Base-by-base conservation (phyloP, 1,140 invertebrate genomes). In the Oncopodura yosiiana region DNA sequence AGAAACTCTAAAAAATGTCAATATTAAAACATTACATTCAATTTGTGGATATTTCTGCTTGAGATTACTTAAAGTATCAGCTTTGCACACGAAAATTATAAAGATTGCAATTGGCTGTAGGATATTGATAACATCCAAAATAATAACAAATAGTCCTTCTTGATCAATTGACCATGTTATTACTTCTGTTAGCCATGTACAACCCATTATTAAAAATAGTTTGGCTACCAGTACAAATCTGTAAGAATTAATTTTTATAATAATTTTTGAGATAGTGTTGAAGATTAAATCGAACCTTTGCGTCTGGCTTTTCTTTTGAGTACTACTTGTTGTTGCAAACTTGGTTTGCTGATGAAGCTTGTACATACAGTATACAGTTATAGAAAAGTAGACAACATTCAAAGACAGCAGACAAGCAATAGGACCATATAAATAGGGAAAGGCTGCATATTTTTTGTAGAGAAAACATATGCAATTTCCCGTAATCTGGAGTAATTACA, bases 101-200 rank as follows among this genome's bases (percentile, higher is more conserved):
- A 92, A 92, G 48, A 92, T 89, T 66, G 89, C 80, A 16, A 90
- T 80, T 30, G 87, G 86, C 69, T 90, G 86, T 24, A 88, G 74
- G 49, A 83, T 81, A 70, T 90, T 90, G 66, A 90, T 77, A 56
- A 89, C 65, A 49, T 73, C 73, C 1, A 66, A 64, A 9, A 68
- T 16, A 19, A 69, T 66, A 66, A 69, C 71, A 43, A 66, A 65
- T 43, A 61, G 64, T 16, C 30, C 16, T 27, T 12, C 9, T n/a
- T 19, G 8, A 8, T 62, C 56, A 1, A 60, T 52, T 64, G 76
- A 24, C 6, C 74, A 76, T 2, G 81, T 79, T 0, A 80, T 54
- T 2, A 83, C 70, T 66, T 86, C 83, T 46, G 84, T 81, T 24
- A 80, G 75, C 83, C 82, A 86, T 0, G 78, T 79, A 14, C 84